Base-by-base conservation (phyloP, 2,888 invertebrate genomes). In the Trisateles emortualis region DNA sequence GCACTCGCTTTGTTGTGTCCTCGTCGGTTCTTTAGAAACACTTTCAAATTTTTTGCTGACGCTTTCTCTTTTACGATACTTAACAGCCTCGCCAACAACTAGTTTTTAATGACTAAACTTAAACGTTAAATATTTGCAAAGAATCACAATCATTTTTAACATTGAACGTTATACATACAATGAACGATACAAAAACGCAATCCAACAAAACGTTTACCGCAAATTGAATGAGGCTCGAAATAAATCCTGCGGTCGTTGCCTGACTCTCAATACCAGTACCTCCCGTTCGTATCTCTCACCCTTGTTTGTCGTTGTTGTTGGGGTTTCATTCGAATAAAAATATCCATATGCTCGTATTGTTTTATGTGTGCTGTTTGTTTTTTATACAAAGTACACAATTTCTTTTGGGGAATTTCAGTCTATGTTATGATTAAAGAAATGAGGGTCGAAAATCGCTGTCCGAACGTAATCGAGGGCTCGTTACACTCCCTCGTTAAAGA, bases 161-260 rank as follows among this genome's bases (percentile, higher is more conserved):
- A 68, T 83, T 80, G n/a, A n/a, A n/a, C n/a, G n/a, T n/a, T 78
- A 69, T 70, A 76, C 73, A 69, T 71, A 76, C 72, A 75, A 74
- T 82, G 79, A 76, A 72, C 74, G 74, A 78, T 82, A 86, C 79
- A 84, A 84, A 87, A 88, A 88, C 73, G 76, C 84, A 84, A 85
- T 87, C 83, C 79, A 81, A 87, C 90, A 90, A 90, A 88, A 88
- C 86, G 85, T 85, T 86, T 83, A 81, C 88, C 88, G 79, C 88
- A 90, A 90, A 91, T 90, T 91, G 90, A 90, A 91, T 90, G 84
- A 89, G 83, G 83, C 86, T 89, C 83, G 84, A 87, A 86, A 90
- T 90, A 90, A 90, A 90, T 90, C 88, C 87, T 78, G 86, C 84
- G 85, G 87, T 84, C 86, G 88, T 84, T 86, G 85, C 83, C 86